Percentiles rank a stretch among this genome's conserved stretches.
phyloP scores from a whole-genome alignment of 2,888 invertebrate species.

The Ornithoptera priamus region DNA sequence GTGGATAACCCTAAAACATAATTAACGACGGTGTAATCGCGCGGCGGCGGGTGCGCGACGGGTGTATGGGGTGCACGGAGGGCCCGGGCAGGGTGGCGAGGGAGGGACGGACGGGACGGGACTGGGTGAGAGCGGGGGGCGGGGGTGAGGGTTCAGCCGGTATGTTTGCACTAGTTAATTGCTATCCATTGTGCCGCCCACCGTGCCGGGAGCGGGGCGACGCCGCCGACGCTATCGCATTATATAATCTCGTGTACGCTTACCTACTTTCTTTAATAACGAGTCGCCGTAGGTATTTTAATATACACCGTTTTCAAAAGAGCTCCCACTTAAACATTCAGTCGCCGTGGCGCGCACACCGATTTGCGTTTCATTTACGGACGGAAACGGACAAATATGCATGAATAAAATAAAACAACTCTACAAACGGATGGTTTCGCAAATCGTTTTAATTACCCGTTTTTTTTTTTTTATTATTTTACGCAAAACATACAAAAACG shows the following conservation, averaged over 20 bases:
- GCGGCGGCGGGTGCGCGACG: neutral
- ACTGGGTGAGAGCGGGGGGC: constrained; percentile 1
- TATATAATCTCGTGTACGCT: constrained; percentile 36
- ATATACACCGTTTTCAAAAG: constrained; percentile 34
- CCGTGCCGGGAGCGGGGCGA: constrained; percentile 27
- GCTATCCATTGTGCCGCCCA: constrained; percentile 46
- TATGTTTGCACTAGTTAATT: constrained; percentile 58
- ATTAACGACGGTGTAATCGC: constrained; percentile 29
- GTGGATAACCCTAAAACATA: constrained; percentile 31
- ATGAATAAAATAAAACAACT: constrained; percentile 26
- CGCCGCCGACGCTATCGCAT: constrained; percentile 35
- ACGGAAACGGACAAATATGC: constrained; percentile 17
- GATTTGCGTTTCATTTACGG: constrained; percentile 28
- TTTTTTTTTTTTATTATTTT: no score
- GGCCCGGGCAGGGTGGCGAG: neutral
- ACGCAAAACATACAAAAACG: no score
- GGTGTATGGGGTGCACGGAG: neutral
- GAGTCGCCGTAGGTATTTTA: constrained; percentile 34
- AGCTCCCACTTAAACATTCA: constrained; percentile 29
- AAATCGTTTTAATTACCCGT: neutral
- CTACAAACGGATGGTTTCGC: constrained; percentile 7
- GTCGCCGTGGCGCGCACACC: constrained; percentile 13
- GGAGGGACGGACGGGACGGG: no score
- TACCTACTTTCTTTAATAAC: constrained; percentile 33
- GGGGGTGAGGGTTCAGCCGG: constrained; percentile 38